These are phyloP conservation scores for Cyanoramphus novaezelandiae DNA, from an alignment of 2,113 vertebrate species.

Conservation along the genomic window DNA sequence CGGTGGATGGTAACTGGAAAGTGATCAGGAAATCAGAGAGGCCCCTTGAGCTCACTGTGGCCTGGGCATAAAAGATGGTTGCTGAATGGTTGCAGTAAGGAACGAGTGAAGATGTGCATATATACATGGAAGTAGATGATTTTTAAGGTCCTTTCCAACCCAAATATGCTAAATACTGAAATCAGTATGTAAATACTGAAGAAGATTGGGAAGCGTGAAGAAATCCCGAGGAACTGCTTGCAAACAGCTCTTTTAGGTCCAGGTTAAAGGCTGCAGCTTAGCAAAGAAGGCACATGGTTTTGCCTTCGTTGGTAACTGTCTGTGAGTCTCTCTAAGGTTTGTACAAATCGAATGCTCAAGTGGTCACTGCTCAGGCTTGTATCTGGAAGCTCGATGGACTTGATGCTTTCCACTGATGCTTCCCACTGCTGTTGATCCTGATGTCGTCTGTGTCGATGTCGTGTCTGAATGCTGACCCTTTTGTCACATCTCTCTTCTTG, in stretches of 20 bases:
- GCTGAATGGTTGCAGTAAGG: background rate
- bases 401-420: background rate
- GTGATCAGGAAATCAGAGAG: background rate
- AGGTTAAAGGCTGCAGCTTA: background rate
- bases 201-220: background rate
- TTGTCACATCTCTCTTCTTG: conserved; percentile 59
- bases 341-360: background rate
- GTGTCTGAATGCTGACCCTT: background rate
- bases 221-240: background rate
- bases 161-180: background rate
- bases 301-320: background rate
- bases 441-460: background rate
- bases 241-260: background rate
- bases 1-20: background rate
- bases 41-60: background rate
- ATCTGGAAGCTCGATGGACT: background rate
- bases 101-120: background rate
- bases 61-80: background rate
- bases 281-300: background rate
- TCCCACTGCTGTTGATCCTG: background rate
- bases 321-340: background rate
- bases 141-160: background rate
- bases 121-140: background rate
- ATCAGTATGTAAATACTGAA: background rate
- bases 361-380: background rate